These are phyloP conservation scores for Drosophila affinis DNA, from an alignment of 2,888 invertebrate genomes.

Conservation along the genomic window DNA sequence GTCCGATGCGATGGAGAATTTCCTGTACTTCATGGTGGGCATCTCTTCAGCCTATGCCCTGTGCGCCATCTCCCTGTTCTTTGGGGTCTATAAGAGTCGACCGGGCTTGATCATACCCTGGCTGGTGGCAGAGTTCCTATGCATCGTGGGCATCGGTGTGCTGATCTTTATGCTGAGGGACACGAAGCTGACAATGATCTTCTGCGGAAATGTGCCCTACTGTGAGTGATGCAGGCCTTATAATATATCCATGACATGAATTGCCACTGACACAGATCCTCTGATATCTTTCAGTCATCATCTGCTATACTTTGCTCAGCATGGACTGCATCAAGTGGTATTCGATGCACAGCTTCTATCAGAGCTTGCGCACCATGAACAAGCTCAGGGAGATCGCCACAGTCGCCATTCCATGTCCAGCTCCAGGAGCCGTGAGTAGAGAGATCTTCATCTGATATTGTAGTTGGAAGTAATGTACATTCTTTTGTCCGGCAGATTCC, in stretches of 20 bases:
- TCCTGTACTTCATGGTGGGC: slow-evolving; percentile 77
- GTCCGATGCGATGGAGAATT: slow-evolving; percentile 80
- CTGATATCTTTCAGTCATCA: slow-evolving; percentile 61
- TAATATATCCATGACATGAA: background rate
- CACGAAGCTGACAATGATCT: slow-evolving; percentile 73
- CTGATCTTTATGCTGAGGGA: slow-evolving; percentile 77
- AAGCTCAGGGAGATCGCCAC: slow-evolving; percentile 83
- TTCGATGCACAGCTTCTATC: slow-evolving; percentile 81
- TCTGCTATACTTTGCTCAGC: slow-evolving; percentile 75
- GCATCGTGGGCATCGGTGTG: slow-evolving; percentile 71
- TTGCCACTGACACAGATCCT: fast-evolving
- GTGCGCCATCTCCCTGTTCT: slow-evolving; percentile 80
- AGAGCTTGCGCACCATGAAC: slow-evolving; percentile 82
- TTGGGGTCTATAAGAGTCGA: slow-evolving; percentile 82
- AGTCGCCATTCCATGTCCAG: slow-evolving; percentile 83
- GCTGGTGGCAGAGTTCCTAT: slow-evolving; percentile 81
- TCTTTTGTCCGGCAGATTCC: slow-evolving; percentile 74
- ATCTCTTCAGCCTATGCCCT: slow-evolving; percentile 77
- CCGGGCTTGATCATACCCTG: slow-evolving; percentile 82
- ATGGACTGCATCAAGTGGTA: slow-evolving; percentile 82
- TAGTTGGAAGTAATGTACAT: background rate
- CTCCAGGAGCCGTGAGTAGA: slow-evolving; percentile 81
- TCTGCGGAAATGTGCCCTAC: slow-evolving; percentile 80
- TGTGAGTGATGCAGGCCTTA: slow-evolving; percentile 69
- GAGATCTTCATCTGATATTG: fast-evolving